Percentiles rank a stretch among this genome's conserved stretches.
Evolutionary conservation across 2,888 invertebrate genomes (phyloP).

Genomic region (Drosophila formosana): DNA sequence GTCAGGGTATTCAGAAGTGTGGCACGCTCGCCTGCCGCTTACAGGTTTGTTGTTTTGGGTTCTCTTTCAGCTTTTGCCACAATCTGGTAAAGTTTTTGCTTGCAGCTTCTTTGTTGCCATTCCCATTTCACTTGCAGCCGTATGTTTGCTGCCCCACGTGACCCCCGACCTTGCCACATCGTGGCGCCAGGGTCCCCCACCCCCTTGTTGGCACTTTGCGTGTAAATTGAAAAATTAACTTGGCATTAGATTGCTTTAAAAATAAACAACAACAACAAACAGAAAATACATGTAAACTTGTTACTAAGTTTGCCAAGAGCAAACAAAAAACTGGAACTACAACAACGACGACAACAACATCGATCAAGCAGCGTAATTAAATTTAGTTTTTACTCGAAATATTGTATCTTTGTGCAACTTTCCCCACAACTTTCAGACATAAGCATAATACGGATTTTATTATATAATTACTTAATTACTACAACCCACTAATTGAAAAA

Average conservation of each 20-base stretch:
- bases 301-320: constrained; percentile 11
- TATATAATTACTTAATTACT: no score
- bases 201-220: constrained; percentile 32
- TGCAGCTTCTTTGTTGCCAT: constrained; percentile 23
- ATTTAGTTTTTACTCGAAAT: constrained; percentile 19
- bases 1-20: not conserved
- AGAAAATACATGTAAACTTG: not conserved
- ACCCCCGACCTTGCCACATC: not conserved
- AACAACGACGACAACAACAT: constrained; percentile 1
- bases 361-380: constrained; percentile 24
- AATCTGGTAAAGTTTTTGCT: constrained; percentile 36
- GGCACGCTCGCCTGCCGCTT: not conserved
- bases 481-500: no score
- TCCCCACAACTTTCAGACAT: not conserved
- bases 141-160: constrained; percentile 14
- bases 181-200: not conserved
- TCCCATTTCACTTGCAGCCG: constrained; percentile 17
- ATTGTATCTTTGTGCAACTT: constrained; percentile 27
- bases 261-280: constrained; percentile 5
- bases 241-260: constrained; percentile 35
- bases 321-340: constrained; percentile 1
- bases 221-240: constrained; percentile 59
- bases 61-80: constrained; percentile 8
- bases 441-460: no score
- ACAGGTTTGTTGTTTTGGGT: not conserved